Percentiles rank a stretch among this genome's conserved stretches.
Conservation (phyloP, 2,113 vertebrate species). For the Tetrax tetrax region DNA sequence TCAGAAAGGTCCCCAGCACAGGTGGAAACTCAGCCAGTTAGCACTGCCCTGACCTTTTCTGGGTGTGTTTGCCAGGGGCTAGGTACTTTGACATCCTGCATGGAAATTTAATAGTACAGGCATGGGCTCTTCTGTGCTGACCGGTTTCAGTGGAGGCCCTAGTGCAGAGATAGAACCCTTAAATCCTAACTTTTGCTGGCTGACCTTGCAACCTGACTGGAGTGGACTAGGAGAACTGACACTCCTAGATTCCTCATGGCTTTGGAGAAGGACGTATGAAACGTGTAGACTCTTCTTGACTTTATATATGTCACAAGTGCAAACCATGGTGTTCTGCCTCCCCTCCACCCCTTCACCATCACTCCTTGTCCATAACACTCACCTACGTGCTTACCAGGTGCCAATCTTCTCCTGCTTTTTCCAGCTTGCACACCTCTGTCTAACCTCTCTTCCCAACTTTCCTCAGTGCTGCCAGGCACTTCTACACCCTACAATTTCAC, state of each 20-base stretch:
- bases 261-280: neutral
- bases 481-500: neutral
- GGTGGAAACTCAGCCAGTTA: neutral
- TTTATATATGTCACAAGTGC: neutral
- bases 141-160: neutral
- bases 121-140: neutral
- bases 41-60: accelerated
- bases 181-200: neutral
- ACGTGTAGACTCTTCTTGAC: neutral
- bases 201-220: neutral
- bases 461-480: neutral
- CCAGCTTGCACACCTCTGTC: neutral
- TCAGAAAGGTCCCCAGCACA: neutral
- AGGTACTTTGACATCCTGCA: neutral
- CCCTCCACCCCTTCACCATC: neutral
- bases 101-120: neutral
- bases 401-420: neutral
- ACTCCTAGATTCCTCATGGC: neutral
- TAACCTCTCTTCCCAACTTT: neutral
- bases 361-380: neutral
- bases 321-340: neutral
- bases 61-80: neutral
- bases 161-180: neutral
- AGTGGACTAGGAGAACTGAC: neutral
- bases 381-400: neutral